Conservation (phyloP, 2,113 vertebrate species). For the Orientallactaga bullata region DNA sequence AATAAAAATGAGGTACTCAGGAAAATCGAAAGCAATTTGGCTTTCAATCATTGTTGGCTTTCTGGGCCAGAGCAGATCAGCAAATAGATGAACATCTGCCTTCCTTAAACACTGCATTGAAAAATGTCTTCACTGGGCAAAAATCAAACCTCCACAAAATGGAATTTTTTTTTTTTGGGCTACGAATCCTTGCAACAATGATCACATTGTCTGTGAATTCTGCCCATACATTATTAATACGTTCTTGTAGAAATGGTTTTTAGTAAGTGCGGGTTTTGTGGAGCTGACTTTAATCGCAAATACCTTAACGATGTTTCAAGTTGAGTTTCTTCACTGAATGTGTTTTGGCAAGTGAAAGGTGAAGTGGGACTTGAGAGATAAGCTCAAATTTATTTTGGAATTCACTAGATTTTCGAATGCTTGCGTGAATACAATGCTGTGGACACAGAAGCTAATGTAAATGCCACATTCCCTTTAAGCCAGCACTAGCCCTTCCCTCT, state of each 20-base stretch:
- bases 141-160: constrained; percentile 59
- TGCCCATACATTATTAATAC: constrained; percentile 49
- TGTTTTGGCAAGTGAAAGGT: not conserved
- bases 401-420: not conserved
- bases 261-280: constrained; percentile 37
- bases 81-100: constrained; percentile 63
- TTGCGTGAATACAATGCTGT: not conserved
- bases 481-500: not conserved
- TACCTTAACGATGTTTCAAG: not conserved
- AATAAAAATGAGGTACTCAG: constrained; percentile 59
- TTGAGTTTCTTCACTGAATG: not conserved
- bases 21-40: constrained; percentile 66
- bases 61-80: constrained; percentile 31
- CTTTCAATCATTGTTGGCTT: constrained; percentile 57
- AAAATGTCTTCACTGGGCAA: constrained; percentile 56
- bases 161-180: constrained; percentile 23
- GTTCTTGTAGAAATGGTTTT: constrained; percentile 32
- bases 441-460: constrained; percentile 18
- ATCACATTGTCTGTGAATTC: constrained; percentile 46
- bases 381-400: constrained; percentile 34
- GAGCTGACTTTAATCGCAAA: constrained; percentile 32
- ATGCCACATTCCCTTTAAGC: not conserved
- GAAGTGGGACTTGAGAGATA: not conserved
- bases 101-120: constrained; percentile 49
- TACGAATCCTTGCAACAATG: constrained; percentile 4